Evolutionary conservation across 2,113 vertebrate genomes (phyloP).

Genomic region (Indri indri): DNA sequence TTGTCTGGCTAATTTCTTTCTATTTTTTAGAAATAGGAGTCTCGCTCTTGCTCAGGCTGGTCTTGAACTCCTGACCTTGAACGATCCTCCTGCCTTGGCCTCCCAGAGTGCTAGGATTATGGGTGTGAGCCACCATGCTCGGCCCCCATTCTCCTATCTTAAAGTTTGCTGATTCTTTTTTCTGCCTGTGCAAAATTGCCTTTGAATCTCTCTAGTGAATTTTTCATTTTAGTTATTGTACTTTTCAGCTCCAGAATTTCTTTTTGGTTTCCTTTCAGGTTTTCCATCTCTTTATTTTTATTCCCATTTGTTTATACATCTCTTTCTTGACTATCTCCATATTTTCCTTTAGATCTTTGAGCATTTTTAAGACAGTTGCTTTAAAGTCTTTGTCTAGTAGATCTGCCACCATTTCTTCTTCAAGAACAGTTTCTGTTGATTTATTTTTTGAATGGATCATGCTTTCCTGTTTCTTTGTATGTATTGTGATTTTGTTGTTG

Average conservation of each 20-base stretch:
- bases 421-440: neutral
- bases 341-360: neutral
- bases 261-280: neutral
- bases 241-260: neutral
- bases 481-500: neutral
- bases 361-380: neutral
- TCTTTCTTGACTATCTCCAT: neutral
- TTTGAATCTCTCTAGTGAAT: neutral
- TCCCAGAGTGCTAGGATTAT: no score
- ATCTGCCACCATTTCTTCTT: neutral
- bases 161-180: neutral
- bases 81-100: no score
- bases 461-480: neutral
- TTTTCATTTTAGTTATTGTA: neutral
- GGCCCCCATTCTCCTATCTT: neutral
- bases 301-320: neutral
- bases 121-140: no score
- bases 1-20: no score
- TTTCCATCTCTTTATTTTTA: neutral
- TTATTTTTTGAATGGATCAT: neutral
- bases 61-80: no score
- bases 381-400: neutral
- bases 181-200: neutral
- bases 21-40: no score
- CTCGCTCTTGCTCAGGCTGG: no score